phyloP scores from a whole-genome alignment of 1,140 invertebrate genomes.

The Drosophila albomicans region DNA sequence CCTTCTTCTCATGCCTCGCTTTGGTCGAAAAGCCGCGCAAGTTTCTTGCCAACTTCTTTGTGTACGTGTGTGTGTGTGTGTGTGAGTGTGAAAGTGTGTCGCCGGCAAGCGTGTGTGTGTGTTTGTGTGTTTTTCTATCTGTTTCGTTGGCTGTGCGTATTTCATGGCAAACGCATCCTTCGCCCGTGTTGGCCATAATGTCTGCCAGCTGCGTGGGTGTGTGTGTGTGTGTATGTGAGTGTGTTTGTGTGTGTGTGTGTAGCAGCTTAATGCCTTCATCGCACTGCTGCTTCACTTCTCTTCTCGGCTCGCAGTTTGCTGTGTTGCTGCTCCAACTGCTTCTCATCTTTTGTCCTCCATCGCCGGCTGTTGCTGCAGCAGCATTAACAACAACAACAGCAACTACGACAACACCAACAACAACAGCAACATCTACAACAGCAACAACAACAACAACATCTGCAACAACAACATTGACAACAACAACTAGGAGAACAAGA shows the following conservation, averaged over 20 bases:
- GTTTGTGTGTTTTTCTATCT: constrained; percentile 33
- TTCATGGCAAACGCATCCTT: constrained; percentile 79
- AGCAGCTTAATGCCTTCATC: constrained; percentile 78
- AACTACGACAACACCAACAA: constrained; percentile 36
- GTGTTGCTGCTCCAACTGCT: constrained; percentile 10
- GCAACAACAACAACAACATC: too few species aligned
- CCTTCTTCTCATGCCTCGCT: not conserved
- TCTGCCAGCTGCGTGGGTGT: constrained; percentile 46
- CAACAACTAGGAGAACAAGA: constrained; percentile 13
- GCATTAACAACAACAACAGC: constrained; percentile 46
- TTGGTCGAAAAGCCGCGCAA: constrained; percentile 55
- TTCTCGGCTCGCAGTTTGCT: not conserved
- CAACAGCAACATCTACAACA: not conserved
- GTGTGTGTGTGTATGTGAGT: constrained; percentile 28
- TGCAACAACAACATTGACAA: not conserved
- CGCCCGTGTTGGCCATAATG: constrained; percentile 67
- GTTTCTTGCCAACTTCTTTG: constrained; percentile 61
- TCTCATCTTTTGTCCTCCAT: constrained; percentile 54
- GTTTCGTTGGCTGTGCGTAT: constrained; percentile 38
- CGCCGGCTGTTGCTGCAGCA: constrained; percentile 74
- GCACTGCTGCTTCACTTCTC: constrained; percentile 35
- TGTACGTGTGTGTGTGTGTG: constrained; percentile 2
- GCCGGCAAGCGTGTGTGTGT: constrained; percentile 34
- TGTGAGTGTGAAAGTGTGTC: constrained; percentile 62
- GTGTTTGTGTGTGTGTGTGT: constrained; percentile 40